Evolutionary conservation across 1,140 invertebrate species (phyloP).

Genomic region (Sarcophaga bullata): DNA sequence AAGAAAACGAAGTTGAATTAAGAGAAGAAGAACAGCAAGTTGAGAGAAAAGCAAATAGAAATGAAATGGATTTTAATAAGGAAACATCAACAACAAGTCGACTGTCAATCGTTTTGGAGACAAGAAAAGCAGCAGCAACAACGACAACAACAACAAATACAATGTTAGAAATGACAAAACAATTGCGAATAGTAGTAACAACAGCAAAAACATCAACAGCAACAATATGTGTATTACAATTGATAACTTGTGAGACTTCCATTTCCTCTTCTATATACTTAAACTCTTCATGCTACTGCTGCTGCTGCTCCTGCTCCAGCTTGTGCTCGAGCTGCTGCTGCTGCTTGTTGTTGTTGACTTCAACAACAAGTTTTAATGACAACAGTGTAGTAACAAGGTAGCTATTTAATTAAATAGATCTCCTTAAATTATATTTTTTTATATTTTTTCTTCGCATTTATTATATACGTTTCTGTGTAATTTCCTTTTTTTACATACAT

Average conservation of each 20-base stretch:
- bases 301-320: slow-evolving; percentile 31
- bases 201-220: background rate
- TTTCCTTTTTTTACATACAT: no score
- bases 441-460: background rate
- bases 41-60: background rate
- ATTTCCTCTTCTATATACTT: slow-evolving; percentile 16
- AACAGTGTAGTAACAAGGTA: slow-evolving; percentile 25
- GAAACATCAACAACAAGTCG: slow-evolving; percentile 17
- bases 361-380: background rate
- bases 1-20: background rate
- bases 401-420: slow-evolving; percentile 32
- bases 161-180: background rate
- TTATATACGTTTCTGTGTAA: no score
- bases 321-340: slow-evolving; percentile 9
- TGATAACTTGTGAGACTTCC: background rate
- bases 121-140: background rate
- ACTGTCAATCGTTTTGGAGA: slow-evolving; percentile 19
- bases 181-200: slow-evolving; percentile 12
- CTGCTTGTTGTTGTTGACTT: no score
- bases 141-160: background rate
- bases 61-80: slow-evolving; percentile 33
- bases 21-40: background rate
- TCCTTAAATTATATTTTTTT: background rate
- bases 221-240: background rate
- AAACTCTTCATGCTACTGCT: background rate